A percentile compares a stretch with the other conserved stretches of the same genome.
Conservation (phyloP, 2,797 vertebrate species). For the Xerus rutilus region DNA sequence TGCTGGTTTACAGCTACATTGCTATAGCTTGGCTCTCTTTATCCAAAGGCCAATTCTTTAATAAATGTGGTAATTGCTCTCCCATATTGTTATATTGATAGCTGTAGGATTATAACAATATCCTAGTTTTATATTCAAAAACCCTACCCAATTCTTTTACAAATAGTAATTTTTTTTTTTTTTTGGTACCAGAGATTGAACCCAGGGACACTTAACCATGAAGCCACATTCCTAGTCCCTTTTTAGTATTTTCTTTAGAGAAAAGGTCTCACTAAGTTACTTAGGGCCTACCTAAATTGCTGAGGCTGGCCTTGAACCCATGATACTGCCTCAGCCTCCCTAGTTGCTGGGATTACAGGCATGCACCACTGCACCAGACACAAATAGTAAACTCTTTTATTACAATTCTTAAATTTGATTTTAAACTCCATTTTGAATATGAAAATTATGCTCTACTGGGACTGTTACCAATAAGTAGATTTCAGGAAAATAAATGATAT, state of each 20-base stretch:
- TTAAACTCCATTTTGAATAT: not conserved
- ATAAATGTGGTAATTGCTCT: not conserved
- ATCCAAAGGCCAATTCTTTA: not conserved
- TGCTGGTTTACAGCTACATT: not conserved
- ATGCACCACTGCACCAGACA: too few species aligned
- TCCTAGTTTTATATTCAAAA: not conserved
- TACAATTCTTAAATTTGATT: not conserved
- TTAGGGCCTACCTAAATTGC: too few species aligned
- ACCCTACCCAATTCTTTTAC: not conserved
- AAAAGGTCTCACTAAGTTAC: too few species aligned
- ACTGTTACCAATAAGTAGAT: not conserved
- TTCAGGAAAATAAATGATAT: not conserved
- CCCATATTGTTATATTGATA: not conserved
- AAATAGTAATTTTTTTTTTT: not conserved
- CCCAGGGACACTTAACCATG: too few species aligned
- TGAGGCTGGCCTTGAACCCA: too few species aligned
- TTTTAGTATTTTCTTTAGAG: too few species aligned
- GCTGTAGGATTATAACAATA: not conserved
- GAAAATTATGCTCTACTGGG: not conserved
- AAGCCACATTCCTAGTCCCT: too few species aligned
- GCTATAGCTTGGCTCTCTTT: not conserved
- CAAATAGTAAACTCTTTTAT: not conserved
- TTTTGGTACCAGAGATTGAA: too few species aligned
- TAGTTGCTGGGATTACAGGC: too few species aligned
- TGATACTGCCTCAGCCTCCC: too few species aligned